These are phyloP conservation scores for Channa striata DNA, from an alignment of 2,797 vertebrate genomes.

Conservation along the genomic window DNA sequence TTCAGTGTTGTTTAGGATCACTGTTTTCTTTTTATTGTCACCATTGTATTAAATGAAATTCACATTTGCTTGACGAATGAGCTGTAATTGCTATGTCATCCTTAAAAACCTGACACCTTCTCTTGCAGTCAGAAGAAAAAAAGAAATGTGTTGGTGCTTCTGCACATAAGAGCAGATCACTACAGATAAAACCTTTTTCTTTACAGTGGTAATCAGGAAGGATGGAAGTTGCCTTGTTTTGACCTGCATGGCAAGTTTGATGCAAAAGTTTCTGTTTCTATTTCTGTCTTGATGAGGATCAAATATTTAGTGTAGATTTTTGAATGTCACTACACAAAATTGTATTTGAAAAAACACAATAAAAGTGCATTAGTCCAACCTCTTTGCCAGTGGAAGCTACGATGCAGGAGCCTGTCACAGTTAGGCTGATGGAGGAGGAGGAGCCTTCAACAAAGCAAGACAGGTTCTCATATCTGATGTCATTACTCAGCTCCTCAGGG, in stretches of 20 bases:
- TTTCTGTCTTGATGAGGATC: too few relatives aligned
- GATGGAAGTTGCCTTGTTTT: background rate
- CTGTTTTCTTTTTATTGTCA: too few relatives aligned
- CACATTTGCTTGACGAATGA: background rate
- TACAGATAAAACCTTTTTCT: background rate
- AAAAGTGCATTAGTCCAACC: conserved; percentile 71
- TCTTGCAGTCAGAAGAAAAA: background rate
- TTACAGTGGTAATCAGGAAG: background rate
- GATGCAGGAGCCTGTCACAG: conserved; percentile 87
- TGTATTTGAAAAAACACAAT: background rate
- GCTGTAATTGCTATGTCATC: background rate
- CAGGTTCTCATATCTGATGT: conserved; percentile 83
- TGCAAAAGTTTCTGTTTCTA: background rate
- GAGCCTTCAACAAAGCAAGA: conserved; percentile 85
- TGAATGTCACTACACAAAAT: background rate
- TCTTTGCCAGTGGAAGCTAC: conserved; percentile 80
- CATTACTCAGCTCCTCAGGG: conserved; percentile 80
- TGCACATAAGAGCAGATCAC: background rate
- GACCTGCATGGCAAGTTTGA: background rate
- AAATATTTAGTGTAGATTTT: background rate
- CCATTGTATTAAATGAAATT: too few relatives aligned
- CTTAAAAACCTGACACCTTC: background rate
- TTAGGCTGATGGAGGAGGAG: conserved; percentile 78
- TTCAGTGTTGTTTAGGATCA: too few relatives aligned
- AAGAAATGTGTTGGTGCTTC: background rate